Conservation (phyloP, 2,888 invertebrate species). For the Drosophila maculinotata region DNA sequence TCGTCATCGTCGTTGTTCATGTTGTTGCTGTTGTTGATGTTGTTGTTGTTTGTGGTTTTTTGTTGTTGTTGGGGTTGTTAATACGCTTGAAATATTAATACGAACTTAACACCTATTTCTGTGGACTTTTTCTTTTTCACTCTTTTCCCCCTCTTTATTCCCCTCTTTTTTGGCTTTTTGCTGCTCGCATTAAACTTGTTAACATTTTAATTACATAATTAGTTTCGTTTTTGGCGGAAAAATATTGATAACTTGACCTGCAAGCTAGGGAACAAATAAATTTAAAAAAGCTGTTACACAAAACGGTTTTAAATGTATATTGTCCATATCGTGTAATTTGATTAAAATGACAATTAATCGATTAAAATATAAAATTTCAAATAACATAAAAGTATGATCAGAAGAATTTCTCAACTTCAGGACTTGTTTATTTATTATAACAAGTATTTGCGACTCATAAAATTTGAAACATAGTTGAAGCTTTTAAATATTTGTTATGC, state of each 20-base stretch:
- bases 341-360: too few relatives aligned
- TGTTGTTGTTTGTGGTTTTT: constrained; percentile 11
- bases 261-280: not conserved
- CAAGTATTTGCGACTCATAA: too few relatives aligned
- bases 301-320: too few relatives aligned
- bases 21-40: constrained; percentile 5
- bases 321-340: too few relatives aligned
- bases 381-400: too few relatives aligned
- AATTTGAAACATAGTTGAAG: too few relatives aligned
- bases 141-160: not conserved
- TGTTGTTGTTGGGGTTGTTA: constrained; percentile 32
- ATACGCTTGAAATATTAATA: constrained; percentile 69
- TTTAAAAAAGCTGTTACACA: too few relatives aligned
- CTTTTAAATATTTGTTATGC: too few relatives aligned
- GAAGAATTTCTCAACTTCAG: too few relatives aligned
- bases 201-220: constrained; percentile 78
- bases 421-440: too few relatives aligned
- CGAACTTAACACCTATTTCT: constrained; percentile 67
- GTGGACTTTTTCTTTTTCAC: constrained; percentile 15
- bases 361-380: too few relatives aligned
- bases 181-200: constrained; percentile 67
- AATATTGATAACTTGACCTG: constrained; percentile 42
- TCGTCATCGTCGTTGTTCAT: constrained; percentile 29
- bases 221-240: constrained; percentile 60
- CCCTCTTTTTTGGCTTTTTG: constrained; percentile 22